Percentiles rank a stretch among this genome's conserved stretches.
Evolutionary conservation across 2,797 vertebrate genomes (phyloP).

Genomic region (Limosa lapponica): DNA sequence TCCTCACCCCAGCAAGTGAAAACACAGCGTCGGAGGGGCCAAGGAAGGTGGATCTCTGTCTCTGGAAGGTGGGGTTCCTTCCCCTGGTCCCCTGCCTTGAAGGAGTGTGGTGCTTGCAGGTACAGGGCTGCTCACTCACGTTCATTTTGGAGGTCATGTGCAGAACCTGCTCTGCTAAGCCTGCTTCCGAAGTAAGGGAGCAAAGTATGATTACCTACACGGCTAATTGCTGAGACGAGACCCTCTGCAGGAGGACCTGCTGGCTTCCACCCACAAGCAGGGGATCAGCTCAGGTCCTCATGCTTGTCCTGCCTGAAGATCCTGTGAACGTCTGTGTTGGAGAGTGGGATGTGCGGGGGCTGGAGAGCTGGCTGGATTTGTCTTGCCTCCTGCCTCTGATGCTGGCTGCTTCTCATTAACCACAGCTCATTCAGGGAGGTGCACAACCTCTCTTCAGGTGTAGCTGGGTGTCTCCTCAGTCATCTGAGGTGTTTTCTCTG

Average conservation of each 20-base stretch:
- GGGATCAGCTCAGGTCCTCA: background rate
- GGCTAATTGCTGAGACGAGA: background rate
- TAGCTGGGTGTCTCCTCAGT: background rate
- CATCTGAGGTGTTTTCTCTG: background rate
- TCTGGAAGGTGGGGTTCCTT: background rate
- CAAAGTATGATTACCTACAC: background rate
- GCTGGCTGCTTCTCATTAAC: background rate
- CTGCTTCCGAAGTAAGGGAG: background rate
- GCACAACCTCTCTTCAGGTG: background rate
- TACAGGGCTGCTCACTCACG: fast-evolving
- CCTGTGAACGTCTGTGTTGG: background rate
- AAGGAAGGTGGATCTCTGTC: background rate
- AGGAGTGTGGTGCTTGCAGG: background rate
- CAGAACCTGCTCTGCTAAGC: background rate
- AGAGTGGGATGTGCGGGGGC: background rate
- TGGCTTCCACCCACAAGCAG: background rate
- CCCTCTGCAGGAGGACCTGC: background rate
- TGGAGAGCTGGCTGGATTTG: background rate
- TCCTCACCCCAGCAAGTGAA: background rate
- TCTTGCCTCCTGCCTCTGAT: background rate
- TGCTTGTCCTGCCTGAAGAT: background rate
- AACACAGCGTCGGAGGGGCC: background rate
- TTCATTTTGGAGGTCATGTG: background rate
- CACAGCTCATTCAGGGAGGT: fast-evolving
- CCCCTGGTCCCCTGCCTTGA: background rate